Evolutionary conservation across 2,888 invertebrate species (phyloP).

Genomic region (Apodemia mormo): DNA sequence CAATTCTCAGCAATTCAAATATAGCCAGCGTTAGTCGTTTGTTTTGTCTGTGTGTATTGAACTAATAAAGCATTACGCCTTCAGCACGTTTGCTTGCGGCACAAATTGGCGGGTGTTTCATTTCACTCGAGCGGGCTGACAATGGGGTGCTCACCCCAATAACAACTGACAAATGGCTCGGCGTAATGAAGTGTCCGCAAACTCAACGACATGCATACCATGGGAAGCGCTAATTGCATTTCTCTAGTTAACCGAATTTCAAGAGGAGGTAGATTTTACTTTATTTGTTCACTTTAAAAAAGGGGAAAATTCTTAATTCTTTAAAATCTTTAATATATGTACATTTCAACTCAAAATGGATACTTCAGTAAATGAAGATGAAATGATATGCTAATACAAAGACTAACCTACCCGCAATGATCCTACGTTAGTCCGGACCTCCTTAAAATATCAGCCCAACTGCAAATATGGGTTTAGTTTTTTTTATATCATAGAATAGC

Average conservation of each 20-base stretch:
- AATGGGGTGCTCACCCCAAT: slow-evolving; percentile 24
- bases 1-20: too few species aligned
- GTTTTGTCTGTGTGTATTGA: slow-evolving; percentile 6
- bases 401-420: too few species aligned
- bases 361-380: too few species aligned
- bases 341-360: too few species aligned
- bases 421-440: too few species aligned
- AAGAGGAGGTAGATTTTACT: background rate
- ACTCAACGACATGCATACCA: background rate
- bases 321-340: too few species aligned
- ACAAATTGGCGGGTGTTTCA: slow-evolving; percentile 23
- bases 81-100: slow-evolving; percentile 14
- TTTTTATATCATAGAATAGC: too few species aligned
- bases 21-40: background rate
- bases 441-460: too few species aligned
- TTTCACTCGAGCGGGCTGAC: slow-evolving; percentile 20
- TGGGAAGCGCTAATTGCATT: slow-evolving; percentile 8
- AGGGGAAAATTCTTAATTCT: too few species aligned
- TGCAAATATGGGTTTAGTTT: too few species aligned
- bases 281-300: background rate
- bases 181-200: slow-evolving; percentile 44
- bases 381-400: too few species aligned
- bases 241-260: background rate
- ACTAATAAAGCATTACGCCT: slow-evolving; percentile 15
- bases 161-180: slow-evolving; percentile 30